Evolutionary conservation across 2,797 vertebrate genomes (phyloP), one percentile per base, ranked within the genome.

Genomic region (Peromyscus melanophrys): DNA sequence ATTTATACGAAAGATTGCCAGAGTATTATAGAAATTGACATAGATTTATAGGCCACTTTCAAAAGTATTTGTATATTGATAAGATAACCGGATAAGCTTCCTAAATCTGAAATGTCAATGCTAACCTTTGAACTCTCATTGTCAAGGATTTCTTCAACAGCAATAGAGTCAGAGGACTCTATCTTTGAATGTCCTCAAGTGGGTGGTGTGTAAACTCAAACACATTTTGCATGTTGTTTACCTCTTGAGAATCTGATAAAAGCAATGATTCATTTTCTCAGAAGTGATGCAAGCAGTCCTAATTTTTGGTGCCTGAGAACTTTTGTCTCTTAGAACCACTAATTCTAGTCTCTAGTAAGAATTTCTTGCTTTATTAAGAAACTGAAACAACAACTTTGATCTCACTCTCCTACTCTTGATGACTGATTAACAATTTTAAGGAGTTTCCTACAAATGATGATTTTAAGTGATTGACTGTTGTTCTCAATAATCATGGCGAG

Each of bases 361-460:
- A 67, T 27, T 4, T 87, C 31, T 59, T 46, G n/a, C 37, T 96
- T 96, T 96, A 75, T 92, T 78, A 95, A 55, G 25, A 93, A 93
- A 71, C 25, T 87, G 59, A 90, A 80, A 29, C 43, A 90, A 89
- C 95, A 84, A 89, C 52, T 46, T 61, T 81, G 37, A 61, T 80
- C 37, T n/a, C 16, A 19, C 75, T 89, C 49, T 83, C n/a, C 37
- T 65, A 82, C 12, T 61, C 86, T 31, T 59, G 19, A 19, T 90
- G 65, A 76, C 52, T 49, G 63, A 14, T 23, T 69, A 9, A 80
- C 40, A 52, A 29, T 31, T 81, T 11, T 43, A 14, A 57, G 17
- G 19, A 34, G 7, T 61, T 27, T n/a, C 6, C 34, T 59, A 57
- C 34, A 31, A 86, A 52, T 76, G 57, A 88, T 12, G 81, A 49